A percentile compares a stretch with the other conserved stretches of the same genome.
These are phyloP conservation scores for Ganaspis sp. DNA, from an alignment of 1,140 invertebrate species.

Conservation along the genomic window DNA sequence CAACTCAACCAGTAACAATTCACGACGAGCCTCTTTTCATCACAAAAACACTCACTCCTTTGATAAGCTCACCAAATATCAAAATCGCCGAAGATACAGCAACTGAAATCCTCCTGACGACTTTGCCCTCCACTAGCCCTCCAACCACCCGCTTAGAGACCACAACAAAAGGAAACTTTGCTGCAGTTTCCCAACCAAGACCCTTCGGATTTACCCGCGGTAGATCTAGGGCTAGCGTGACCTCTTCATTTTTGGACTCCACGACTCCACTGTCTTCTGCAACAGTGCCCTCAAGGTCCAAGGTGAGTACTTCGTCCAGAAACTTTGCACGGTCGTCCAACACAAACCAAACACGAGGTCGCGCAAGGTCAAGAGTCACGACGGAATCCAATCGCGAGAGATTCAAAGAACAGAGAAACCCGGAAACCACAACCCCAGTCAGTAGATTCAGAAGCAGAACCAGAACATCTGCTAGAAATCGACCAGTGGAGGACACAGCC, in stretches of 20 bases:
- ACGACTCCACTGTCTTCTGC: slow-evolving; percentile 61
- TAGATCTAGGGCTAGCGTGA: slow-evolving; percentile 65
- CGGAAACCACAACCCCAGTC: slow-evolving; percentile 23
- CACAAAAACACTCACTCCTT: slow-evolving; percentile 59
- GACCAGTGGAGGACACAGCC: slow-evolving; percentile 38
- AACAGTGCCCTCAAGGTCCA: slow-evolving; percentile 64
- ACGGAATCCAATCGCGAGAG: slow-evolving; percentile 48
- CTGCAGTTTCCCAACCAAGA: slow-evolving; percentile 76
- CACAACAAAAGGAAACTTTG: slow-evolving; percentile 62
- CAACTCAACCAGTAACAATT: background rate
- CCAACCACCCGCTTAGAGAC: slow-evolving; percentile 54
- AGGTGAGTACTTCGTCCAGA: slow-evolving; percentile 74
- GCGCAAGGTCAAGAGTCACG: slow-evolving; percentile 58
- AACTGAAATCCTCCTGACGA: slow-evolving; percentile 67
- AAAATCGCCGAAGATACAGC: slow-evolving; percentile 66
- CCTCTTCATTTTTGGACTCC: slow-evolving; percentile 66
- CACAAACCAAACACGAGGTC: slow-evolving; percentile 60
- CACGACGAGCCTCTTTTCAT: slow-evolving; percentile 22
- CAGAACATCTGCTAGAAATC: slow-evolving; percentile 65
- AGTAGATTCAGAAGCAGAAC: slow-evolving; percentile 56
- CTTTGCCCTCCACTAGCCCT: slow-evolving; percentile 47
- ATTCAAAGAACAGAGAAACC: slow-evolving; percentile 35
- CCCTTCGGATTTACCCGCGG: slow-evolving; percentile 75
- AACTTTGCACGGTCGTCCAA: slow-evolving; percentile 71
- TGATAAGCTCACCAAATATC: slow-evolving; percentile 52